Conservation (phyloP, 2,797 vertebrate species). For the Neosilurus mollespiculum region DNA sequence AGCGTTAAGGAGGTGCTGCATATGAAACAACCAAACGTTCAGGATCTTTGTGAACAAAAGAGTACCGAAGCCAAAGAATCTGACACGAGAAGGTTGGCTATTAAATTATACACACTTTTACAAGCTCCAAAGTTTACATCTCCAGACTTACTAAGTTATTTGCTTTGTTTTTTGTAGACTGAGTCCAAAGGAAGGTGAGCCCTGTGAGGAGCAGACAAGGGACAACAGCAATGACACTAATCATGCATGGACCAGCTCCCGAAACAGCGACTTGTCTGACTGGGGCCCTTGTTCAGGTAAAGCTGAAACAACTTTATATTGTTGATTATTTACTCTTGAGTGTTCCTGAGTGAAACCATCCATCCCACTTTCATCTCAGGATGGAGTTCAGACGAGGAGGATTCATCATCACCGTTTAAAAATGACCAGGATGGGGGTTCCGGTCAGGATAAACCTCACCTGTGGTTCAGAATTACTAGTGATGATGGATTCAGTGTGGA, state of each 20-base stretch:
- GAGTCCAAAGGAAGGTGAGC: conserved; percentile 16
- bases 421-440: conserved; percentile 66
- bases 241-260: conserved; percentile 67
- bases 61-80: conserved; percentile 59
- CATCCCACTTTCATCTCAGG: conserved; percentile 56
- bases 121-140: too few species aligned
- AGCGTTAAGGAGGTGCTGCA: conserved; percentile 74
- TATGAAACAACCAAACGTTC: conserved; percentile 62
- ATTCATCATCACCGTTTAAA: conserved; percentile 67
- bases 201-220: conserved; percentile 13
- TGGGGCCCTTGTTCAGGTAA: conserved; percentile 77
- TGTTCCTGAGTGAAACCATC: not conserved
- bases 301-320: not conserved
- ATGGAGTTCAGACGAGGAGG: conserved; percentile 87
- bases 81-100: conserved; percentile 58
- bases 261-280: conserved; percentile 70
- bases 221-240: conserved; percentile 50
- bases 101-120: not conserved
- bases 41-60: conserved; percentile 52
- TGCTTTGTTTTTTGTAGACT: conserved; percentile 22
- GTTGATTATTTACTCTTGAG: not conserved
- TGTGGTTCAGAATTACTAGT: conserved; percentile 88
- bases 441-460: conserved; percentile 78
- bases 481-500: conserved; percentile 88
- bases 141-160: not conserved